Base-by-base conservation (phyloP, 2,113 vertebrate genomes). In the Mastomys coucha region DNA sequence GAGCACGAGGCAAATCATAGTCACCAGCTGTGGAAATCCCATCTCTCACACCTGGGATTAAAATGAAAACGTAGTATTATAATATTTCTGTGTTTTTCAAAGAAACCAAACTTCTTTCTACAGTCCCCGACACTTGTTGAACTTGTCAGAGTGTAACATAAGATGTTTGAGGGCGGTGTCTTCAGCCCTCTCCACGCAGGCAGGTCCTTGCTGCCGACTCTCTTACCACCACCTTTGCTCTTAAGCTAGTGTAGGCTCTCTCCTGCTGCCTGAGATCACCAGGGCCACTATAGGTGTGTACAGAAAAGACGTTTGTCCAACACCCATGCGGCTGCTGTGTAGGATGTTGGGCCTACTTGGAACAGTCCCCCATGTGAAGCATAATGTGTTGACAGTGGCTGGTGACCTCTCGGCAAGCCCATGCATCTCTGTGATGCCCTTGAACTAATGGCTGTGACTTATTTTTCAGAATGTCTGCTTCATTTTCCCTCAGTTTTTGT, bases 401-500 rank as follows among this genome's bases (percentile, higher is more conserved):
- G 1, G 7, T 3, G 45, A 13, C 7, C 3, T 22, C 2, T 2
- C 8, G 9, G 51, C 2, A 1, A 26, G 13, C 63, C 80, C 17
- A 22, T 1, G 22, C 0, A 0, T 53, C 10, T 19, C n/a, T 28
- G 19, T 16, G 7, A 5, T 0, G 0, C 20, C 31, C 14, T 36
- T 42, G 53, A 19, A 67, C 88, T 95, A 28, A 96, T 10, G 13
- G 0, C 0, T 49, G 4, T 19, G 19, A 3, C 97, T 98, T 99
- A 39, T 95, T 91, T 99, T 99, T 69, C 99, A 99, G 99, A 99
- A 99, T 91, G 99, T 99, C 97, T 99, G 99, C 98, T 99, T 99
- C 99, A 99, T 99, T 97, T 99, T 99, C 98, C 99, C 99, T 76
- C 99, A 99, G 98, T 99, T 99, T 98, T 99, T 99, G 65, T 99